phyloP scores from a whole-genome alignment of 1,140 invertebrate species.

The Solenopsis invicta region DNA sequence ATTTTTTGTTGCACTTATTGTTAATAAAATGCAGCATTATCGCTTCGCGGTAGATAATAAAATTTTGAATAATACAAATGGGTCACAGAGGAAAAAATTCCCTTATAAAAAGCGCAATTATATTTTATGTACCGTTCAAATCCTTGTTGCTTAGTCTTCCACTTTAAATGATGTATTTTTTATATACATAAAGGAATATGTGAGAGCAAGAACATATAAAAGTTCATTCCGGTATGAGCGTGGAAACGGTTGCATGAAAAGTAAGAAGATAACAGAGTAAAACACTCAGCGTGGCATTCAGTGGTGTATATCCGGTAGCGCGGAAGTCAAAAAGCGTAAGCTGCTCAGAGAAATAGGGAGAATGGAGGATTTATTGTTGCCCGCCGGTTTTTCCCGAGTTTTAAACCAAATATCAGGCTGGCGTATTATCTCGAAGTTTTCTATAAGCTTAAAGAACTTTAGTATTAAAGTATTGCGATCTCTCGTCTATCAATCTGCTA shows the following conservation, averaged over 20 bases:
- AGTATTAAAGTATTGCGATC: constrained; percentile 41
- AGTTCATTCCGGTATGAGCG: constrained; percentile 50
- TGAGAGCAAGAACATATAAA: constrained; percentile 41
- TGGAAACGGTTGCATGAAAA: constrained; percentile 68
- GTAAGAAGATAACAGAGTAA: constrained; percentile 80
- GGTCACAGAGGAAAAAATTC: neutral
- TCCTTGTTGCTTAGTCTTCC: neutral
- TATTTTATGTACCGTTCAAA: neutral
- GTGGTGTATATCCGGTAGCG: constrained; percentile 66
- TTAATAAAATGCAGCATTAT: neutral
- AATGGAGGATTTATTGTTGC: constrained; percentile 73
- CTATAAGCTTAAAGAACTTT: constrained; percentile 52
- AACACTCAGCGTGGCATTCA: constrained; percentile 73
- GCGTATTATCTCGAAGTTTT: constrained; percentile 36
- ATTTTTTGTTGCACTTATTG: neutral
- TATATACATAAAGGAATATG: constrained; percentile 17
- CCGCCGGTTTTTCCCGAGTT: constrained; percentile 65
- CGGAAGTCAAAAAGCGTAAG: constrained; percentile 77
- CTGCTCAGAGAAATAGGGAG: constrained; percentile 67
- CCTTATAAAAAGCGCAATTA: constrained; percentile 29
- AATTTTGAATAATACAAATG: constrained; percentile 18
- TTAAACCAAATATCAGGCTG: constrained; percentile 53
- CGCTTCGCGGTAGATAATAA: neutral
- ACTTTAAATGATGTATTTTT: constrained; percentile 7
- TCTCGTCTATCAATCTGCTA: constrained; percentile 35